Percentiles rank a stretch among this genome's conserved stretches.
Evolutionary conservation across 1,140 invertebrate genomes (phyloP).

Genomic region (Bicyclus anynana): DNA sequence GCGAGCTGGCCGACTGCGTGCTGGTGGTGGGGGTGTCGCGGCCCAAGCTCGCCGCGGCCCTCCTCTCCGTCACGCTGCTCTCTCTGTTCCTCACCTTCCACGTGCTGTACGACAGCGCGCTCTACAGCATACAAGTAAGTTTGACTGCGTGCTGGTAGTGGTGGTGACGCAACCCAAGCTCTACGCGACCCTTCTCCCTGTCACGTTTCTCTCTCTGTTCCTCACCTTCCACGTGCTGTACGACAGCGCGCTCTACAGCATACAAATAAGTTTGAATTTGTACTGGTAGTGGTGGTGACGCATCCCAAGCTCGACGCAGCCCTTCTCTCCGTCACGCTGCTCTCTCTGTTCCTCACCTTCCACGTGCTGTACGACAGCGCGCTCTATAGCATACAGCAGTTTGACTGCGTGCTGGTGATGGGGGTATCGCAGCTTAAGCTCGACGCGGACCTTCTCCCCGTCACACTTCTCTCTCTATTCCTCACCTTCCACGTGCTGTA

Average conservation of each 20-base stretch:
- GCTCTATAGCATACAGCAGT: slow-evolving; percentile 66
- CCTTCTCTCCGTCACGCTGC: too few relatives aligned
- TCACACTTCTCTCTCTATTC: slow-evolving; percentile 86
- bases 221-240: too few relatives aligned
- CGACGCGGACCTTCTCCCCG: slow-evolving; percentile 86
- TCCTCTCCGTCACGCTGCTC: slow-evolving; percentile 85
- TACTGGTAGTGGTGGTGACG: too few relatives aligned
- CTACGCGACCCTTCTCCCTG: too few relatives aligned
- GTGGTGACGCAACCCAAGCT: too few relatives aligned
- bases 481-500: slow-evolving; percentile 89
- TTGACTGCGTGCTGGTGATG: slow-evolving; percentile 87
- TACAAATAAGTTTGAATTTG: too few relatives aligned
- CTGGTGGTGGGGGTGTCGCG: slow-evolving; percentile 87
- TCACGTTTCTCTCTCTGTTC: not conserved
- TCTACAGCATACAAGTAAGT: slow-evolving; percentile 84
- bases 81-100: slow-evolving; percentile 89
- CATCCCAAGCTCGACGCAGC: too few relatives aligned
- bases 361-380: too few relatives aligned
- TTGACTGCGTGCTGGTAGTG: too few relatives aligned
- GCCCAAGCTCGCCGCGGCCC: slow-evolving; percentile 87
- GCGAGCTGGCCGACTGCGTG: slow-evolving; percentile 87
- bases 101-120: slow-evolving; percentile 88
- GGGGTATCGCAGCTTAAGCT: slow-evolving; percentile 88
- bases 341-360: too few relatives aligned
- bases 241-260: too few relatives aligned